Percentiles rank a stretch among this genome's conserved stretches.
Conservation (phyloP, 2,113 vertebrate species). For the Erythrocercus mccallii region DNA sequence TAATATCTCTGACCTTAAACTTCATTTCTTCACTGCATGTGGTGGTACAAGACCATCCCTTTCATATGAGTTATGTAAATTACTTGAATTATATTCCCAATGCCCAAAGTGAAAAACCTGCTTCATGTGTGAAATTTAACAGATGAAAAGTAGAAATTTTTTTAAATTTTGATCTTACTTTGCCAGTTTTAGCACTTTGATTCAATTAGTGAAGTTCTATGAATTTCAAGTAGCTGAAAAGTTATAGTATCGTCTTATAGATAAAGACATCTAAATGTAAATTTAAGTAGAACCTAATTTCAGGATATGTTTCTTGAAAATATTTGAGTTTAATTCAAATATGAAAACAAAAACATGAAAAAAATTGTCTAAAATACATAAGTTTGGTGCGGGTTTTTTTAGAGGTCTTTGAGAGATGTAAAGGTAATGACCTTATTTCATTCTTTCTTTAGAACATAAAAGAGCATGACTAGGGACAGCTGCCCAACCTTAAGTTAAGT, state of each 20-base stretch:
- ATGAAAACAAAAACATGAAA: background rate
- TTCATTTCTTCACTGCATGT: background rate
- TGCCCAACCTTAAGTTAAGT: background rate
- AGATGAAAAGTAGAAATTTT: background rate
- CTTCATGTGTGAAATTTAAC: conserved; percentile 3
- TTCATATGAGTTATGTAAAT: background rate
- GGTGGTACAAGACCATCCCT: background rate
- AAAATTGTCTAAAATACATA: background rate
- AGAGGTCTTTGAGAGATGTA: background rate
- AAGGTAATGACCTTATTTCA: background rate
- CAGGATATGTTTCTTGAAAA: background rate
- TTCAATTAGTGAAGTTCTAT: background rate
- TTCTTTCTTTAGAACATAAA: background rate
- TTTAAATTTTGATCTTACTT: background rate
- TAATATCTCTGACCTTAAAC: background rate
- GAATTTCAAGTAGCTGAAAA: background rate
- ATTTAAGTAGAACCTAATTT: background rate
- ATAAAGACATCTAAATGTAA: background rate
- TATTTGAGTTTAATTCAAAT: background rate
- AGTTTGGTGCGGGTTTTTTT: background rate
- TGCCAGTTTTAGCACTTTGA: background rate
- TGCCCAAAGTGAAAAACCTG: background rate
- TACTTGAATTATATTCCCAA: background rate
- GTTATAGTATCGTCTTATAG: background rate
- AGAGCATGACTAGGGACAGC: background rate